These are phyloP conservation scores for Petaurus breviceps DNA, from an alignment of 2,113 vertebrate species.

Conservation along the genomic window DNA sequence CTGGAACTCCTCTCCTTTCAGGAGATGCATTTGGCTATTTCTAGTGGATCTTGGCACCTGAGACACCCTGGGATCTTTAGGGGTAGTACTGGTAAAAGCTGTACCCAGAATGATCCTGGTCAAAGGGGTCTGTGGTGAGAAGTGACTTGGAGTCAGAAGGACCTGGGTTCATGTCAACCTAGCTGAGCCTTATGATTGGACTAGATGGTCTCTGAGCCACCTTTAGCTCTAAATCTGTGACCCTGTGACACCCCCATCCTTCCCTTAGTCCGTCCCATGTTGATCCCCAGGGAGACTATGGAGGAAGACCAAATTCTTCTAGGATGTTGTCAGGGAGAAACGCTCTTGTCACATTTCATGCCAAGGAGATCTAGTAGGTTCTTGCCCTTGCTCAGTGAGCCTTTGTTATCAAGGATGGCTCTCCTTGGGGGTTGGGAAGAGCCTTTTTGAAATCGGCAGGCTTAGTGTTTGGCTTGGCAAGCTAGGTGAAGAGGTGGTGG, in stretches of 20 bases:
- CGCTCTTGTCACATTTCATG: not conserved
- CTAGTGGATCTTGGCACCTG: not conserved
- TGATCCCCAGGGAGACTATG: not conserved
- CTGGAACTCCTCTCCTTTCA: not conserved
- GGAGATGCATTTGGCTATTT: not conserved
- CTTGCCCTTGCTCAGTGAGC: not conserved
- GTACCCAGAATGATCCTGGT: not conserved
- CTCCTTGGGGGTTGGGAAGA: not conserved
- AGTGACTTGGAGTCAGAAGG: not conserved
- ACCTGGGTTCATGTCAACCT: not conserved
- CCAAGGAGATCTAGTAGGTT: not conserved
- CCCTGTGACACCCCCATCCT: not conserved
- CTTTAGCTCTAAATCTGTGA: not conserved
- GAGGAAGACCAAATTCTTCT: not conserved
- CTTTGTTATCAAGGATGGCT: not conserved
- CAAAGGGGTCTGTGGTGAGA: not conserved
- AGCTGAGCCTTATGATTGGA: not conserved
- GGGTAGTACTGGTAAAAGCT: not conserved
- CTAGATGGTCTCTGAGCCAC: not conserved
- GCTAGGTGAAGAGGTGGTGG: not conserved
- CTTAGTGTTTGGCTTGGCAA: not conserved
- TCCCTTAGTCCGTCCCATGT: not conserved
- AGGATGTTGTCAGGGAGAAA: not conserved
- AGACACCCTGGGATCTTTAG: slow-evolving; percentile 18
- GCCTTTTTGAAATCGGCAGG: not conserved